Evolutionary conservation across 2,113 vertebrate species (phyloP), one percentile per base, ranked within the genome.

Genomic region (Monarcha castaneiventris): DNA sequence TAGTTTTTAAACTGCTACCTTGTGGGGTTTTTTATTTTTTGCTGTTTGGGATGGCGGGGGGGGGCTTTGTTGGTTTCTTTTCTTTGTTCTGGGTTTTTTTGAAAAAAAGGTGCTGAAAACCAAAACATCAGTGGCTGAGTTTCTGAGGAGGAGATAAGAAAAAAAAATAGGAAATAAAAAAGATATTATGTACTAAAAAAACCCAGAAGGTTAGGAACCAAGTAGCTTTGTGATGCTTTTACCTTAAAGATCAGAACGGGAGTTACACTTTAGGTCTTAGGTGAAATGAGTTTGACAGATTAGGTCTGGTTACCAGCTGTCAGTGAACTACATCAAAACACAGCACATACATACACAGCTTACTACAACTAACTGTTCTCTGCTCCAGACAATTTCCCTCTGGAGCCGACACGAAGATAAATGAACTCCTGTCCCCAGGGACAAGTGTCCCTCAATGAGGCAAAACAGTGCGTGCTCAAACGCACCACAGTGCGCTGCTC

Each of bases 261-360:
- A 97, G 59, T 80, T 96, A 80, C 33, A 78, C 63, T 92, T 80
- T 9, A 93, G 91, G 95, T 97, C 94, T 92, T 88, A 77, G 93
- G 94, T 97, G 95, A 95, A 97, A 96, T 80, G 95, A 96, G 94
- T 95, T 96, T 97, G 97, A 97, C 74, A 10, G 95, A 97, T 98
- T 97, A 97, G 90, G 77, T 97, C 94, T 6, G 6, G 93, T 97
- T 96, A 85, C 96, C 88, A 88, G 94, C 94, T 97, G 94, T 90
- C 97, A 97, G 94, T 85, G 89, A 90, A 94, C 93, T 97, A 63
- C 97, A 97, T 95, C 93, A 97, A 90, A 96, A 93, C 89, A 94
- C 21, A 3, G 46, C 95, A 91, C 94, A 95, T 6, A 84, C 62
- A 23, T 6, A 58, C 63, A 55, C 30, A 93, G 74, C 43, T 94